Evolutionary conservation across 2,113 vertebrate species (phyloP).

Genomic region (Oryzias javanicus): DNA sequence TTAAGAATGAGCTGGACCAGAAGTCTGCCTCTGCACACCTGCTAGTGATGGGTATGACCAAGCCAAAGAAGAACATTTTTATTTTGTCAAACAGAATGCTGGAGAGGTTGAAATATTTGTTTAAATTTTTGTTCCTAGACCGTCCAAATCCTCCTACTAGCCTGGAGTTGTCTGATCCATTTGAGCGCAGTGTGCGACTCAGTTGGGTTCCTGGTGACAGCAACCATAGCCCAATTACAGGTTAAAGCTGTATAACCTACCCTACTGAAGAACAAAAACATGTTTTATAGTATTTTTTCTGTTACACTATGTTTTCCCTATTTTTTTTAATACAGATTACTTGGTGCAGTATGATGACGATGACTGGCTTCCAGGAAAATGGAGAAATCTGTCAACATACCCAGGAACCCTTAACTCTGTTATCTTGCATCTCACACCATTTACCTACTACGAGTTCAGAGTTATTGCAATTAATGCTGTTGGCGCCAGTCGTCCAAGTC

Average conservation of each 20-base stretch:
- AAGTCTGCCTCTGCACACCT: conserved; percentile 88
- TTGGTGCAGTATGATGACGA: conserved; percentile 93
- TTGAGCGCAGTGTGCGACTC: conserved; percentile 86
- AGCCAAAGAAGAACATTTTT: conserved; percentile 1
- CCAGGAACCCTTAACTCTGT: conserved; percentile 89
- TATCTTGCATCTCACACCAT: conserved; percentile 84
- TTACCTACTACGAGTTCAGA: conserved; percentile 92
- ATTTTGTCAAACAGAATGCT: neutral
- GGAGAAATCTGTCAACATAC: conserved; percentile 90
- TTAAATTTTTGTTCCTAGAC: conserved; percentile 66
- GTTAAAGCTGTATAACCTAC: conserved; percentile 55
- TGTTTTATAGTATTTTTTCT: neutral
- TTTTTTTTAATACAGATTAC: conserved; percentile 74
- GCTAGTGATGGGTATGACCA: conserved; percentile 86
- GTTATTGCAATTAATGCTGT: conserved; percentile 90
- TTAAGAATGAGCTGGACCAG: conserved; percentile 90
- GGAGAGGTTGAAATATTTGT: neutral
- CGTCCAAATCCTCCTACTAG: conserved; percentile 87
- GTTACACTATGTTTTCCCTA: neutral
- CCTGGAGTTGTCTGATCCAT: conserved; percentile 88
- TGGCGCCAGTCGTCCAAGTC: conserved; percentile 89
- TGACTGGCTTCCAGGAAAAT: conserved; percentile 83
- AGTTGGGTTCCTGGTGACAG: conserved; percentile 90
- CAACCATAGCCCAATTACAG: conserved; percentile 94
- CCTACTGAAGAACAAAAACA: neutral